phyloP scores from a whole-genome alignment of 2,797 vertebrate species.

The Numenius phaeopus region DNA sequence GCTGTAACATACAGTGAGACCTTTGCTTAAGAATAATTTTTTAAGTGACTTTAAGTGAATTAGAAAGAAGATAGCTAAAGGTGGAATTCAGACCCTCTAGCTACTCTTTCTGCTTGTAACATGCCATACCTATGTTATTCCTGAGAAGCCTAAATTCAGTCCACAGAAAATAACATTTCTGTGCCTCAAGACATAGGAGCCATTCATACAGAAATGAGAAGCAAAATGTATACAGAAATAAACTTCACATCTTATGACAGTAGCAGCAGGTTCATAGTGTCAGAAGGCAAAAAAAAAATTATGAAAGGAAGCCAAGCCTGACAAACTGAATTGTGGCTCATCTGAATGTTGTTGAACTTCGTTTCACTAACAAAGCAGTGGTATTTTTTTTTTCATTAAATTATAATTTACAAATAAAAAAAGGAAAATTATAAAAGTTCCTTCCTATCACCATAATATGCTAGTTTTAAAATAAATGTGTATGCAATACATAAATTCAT shows the following conservation, averaged over 20 bases:
- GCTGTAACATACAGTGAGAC: background rate
- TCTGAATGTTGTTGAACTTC: constrained; percentile 27
- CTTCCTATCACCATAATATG: background rate
- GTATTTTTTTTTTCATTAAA: background rate
- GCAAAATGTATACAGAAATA: constrained; percentile 45
- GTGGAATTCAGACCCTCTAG: background rate
- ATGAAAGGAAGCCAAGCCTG: constrained; percentile 55
- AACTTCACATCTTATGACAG: constrained; percentile 59
- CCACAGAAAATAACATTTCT: constrained; percentile 23
- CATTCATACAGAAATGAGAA: constrained; percentile 59
- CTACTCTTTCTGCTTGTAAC: background rate
- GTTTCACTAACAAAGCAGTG: constrained; percentile 22
- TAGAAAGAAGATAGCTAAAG: background rate
- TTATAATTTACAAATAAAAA: background rate
- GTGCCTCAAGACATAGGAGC: constrained; percentile 15
- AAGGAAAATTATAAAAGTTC: background rate
- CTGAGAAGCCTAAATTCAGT: constrained; percentile 19
- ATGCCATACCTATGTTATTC: constrained; percentile 1
- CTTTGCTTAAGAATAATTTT: constrained; percentile 37
- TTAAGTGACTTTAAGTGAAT: constrained; percentile 12
- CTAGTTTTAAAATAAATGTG: background rate
- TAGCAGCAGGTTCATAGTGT: constrained; percentile 64
- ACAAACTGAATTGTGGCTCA: constrained; percentile 44
- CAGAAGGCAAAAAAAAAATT: constrained; percentile 28
- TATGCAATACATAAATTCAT: background rate